Percentiles rank a stretch among this genome's conserved stretches.
phyloP scores from a whole-genome alignment of 2,113 vertebrate genomes.

The Anser cygnoides region DNA sequence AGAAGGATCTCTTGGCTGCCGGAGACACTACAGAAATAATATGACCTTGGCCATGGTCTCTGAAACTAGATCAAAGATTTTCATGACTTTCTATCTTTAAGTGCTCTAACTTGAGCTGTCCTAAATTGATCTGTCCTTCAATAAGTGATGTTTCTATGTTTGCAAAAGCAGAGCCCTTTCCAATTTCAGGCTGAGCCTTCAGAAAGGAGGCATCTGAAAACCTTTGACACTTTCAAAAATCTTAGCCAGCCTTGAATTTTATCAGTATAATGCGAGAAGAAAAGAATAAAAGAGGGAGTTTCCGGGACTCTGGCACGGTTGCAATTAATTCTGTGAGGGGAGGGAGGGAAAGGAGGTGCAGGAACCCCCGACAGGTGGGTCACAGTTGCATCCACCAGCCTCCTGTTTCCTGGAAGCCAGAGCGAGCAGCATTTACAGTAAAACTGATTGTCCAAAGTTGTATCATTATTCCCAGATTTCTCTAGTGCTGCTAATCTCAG shows the following conservation, averaged over 20 bases:
- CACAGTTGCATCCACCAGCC: slow-evolving; percentile 3
- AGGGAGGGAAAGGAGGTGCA: not conserved
- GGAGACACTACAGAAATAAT: not conserved
- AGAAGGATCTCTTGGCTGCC: not conserved
- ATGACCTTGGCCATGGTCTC: not conserved
- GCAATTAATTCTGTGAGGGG: not conserved
- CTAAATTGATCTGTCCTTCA: not conserved
- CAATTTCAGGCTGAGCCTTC: not conserved
- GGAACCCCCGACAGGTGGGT: slow-evolving; percentile 3
- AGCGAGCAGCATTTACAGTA: slow-evolving; percentile 66
- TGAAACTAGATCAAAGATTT: not conserved
- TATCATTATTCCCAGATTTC: slow-evolving; percentile 72
- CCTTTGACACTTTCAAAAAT: not conserved
- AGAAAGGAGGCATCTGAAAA: not conserved
- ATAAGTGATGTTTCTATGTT: not conserved
- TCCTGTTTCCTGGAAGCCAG: slow-evolving; percentile 62
- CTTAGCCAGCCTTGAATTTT: not conserved
- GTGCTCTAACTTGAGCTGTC: not conserved
- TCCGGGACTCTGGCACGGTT: not conserved
- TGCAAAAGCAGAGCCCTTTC: slow-evolving; percentile 8
- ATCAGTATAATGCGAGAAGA: not conserved
- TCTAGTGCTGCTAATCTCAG: slow-evolving; percentile 68
- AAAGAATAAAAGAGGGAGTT: not conserved
- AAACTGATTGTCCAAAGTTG: slow-evolving; percentile 62
- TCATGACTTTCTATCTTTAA: slow-evolving; percentile 8